A percentile compares a stretch with the other conserved stretches of the same genome.
phyloP scores from a whole-genome alignment of 2,797 vertebrate genomes.

The Pangasius mekongensis region DNA sequence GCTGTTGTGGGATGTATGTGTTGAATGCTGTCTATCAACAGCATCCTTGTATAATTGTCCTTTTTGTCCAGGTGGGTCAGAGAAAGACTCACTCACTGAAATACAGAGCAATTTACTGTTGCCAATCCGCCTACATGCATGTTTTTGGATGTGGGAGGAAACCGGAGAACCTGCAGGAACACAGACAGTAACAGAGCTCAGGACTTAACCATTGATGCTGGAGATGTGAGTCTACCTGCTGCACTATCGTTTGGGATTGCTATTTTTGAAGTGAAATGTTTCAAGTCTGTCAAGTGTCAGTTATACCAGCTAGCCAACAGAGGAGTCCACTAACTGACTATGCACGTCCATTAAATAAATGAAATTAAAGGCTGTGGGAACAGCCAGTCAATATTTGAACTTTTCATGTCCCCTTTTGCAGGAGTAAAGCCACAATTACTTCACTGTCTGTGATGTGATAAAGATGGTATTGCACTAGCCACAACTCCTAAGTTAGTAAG shows the following conservation, averaged over 20 bases:
- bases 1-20: neutral
- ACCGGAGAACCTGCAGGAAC: neutral
- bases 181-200: neutral
- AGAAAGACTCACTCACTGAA: neutral
- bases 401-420: conserved; percentile 10
- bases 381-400: conserved; percentile 22
- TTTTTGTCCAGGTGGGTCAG: neutral
- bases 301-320: neutral
- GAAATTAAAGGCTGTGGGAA: conserved; percentile 1
- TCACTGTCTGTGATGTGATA: conserved; percentile 30
- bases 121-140: neutral
- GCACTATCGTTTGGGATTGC: neutral
- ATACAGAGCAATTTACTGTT: neutral
- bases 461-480: neutral
- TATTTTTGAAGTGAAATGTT: neutral
- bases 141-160: neutral
- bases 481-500: neutral
- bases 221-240: neutral
- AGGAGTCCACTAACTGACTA: neutral
- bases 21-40: neutral
- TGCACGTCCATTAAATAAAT: conserved; percentile 30
- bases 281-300: neutral
- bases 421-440: conserved; percentile 21
- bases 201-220: neutral
- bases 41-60: neutral